Percentiles rank a stretch among this genome's conserved stretches.
phyloP scores from a whole-genome alignment of 2,113 vertebrate species.

The Trichomycterus rosablanca region DNA sequence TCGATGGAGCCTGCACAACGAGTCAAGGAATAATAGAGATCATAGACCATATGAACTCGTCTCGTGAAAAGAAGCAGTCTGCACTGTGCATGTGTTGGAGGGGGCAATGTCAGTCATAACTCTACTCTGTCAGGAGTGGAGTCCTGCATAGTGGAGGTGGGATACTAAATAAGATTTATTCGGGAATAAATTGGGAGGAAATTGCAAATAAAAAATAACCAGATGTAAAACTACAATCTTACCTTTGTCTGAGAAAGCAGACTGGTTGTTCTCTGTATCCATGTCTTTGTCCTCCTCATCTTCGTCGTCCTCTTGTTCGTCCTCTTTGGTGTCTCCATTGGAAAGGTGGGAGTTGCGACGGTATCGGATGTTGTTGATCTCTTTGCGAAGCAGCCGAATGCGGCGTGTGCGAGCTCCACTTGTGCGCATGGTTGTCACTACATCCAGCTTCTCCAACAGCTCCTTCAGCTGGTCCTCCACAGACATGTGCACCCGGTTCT shows the following conservation, averaged over 20 bases:
- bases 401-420: constrained; percentile 88
- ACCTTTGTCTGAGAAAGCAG: constrained; percentile 64
- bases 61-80: too few relatives aligned
- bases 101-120: too few relatives aligned
- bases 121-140: too few relatives aligned
- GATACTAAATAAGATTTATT: too few relatives aligned
- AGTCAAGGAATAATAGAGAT: too few relatives aligned
- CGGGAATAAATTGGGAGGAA: too few relatives aligned
- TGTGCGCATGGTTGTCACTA: constrained; percentile 83
- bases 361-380: constrained; percentile 86
- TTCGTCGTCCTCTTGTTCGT: constrained; percentile 55
- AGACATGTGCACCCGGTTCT: constrained; percentile 88
- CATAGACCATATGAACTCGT: too few relatives aligned
- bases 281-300: constrained; percentile 58
- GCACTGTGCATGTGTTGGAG: too few relatives aligned
- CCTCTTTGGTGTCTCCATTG: constrained; percentile 68
- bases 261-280: constrained; percentile 55
- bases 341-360: constrained; percentile 69
- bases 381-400: constrained; percentile 81
- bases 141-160: too few relatives aligned
- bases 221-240: too few relatives aligned
- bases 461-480: constrained; percentile 91
- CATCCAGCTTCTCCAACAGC: constrained; percentile 91
- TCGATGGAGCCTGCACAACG: too few relatives aligned
- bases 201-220: too few relatives aligned